These are phyloP conservation scores for Ophion obscuratus DNA, from an alignment of 2,888 invertebrate genomes.

Conservation along the genomic window DNA sequence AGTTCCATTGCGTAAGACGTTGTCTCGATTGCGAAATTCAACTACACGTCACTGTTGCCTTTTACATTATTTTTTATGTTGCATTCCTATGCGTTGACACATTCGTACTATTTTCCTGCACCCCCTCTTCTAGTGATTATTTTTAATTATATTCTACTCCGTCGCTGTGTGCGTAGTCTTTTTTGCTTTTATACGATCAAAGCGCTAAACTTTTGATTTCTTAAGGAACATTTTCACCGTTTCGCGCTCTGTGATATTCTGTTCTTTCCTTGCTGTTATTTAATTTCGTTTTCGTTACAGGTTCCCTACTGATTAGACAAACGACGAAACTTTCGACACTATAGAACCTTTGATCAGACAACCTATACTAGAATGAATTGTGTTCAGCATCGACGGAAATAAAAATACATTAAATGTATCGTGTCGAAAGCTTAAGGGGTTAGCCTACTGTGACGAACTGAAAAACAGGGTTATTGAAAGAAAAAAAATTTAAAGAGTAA, in stretches of 20 bases:
- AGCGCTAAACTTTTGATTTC: background rate
- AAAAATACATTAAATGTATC: background rate
- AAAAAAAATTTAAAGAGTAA: no score
- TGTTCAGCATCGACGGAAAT: background rate
- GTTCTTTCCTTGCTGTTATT: background rate
- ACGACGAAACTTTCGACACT: background rate
- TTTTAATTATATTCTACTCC: constrained; percentile 14
- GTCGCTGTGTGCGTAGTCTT: background rate
- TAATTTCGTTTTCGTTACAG: background rate
- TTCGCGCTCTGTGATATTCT: background rate
- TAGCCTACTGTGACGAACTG: no score
- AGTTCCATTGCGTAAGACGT: constrained; percentile 52
- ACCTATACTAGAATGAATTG: background rate
- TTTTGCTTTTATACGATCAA: background rate
- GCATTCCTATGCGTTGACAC: constrained; percentile 61
- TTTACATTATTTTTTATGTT: constrained; percentile 36
- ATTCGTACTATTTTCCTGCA: constrained; percentile 21
- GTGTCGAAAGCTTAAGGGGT: background rate
- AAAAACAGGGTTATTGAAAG: no score
- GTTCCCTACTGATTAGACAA: background rate
- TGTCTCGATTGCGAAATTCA: constrained; percentile 50
- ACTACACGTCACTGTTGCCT: constrained; percentile 35
- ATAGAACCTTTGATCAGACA: background rate
- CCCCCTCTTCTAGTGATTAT: background rate
- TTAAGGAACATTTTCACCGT: background rate